Evolutionary conservation across 2,888 invertebrate genomes (phyloP).

Genomic region (Tiliacea citrago): DNA sequence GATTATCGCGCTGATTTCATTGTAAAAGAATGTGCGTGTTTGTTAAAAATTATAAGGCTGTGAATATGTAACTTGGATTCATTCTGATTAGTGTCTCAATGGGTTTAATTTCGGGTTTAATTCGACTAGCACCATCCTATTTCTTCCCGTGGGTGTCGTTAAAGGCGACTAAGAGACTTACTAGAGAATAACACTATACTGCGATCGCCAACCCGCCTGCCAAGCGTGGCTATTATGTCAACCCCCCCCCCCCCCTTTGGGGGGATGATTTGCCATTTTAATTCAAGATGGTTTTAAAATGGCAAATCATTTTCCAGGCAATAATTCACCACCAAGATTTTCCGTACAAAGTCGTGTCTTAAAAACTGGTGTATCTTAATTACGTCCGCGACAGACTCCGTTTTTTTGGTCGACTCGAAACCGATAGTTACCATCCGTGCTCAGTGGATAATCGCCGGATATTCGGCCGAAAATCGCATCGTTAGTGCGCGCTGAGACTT

Average conservation of each 20-base stretch:
- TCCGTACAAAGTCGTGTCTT: constrained; percentile 32
- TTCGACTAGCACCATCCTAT: too few relatives aligned
- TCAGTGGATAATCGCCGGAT: constrained; percentile 78
- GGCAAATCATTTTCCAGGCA: constrained; percentile 18
- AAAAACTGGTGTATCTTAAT: constrained; percentile 49
- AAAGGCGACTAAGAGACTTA: too few relatives aligned
- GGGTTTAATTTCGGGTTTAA: not conserved
- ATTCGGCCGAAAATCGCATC: constrained; percentile 76
- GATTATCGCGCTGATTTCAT: constrained; percentile 41
- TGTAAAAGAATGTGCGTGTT: constrained; percentile 23
- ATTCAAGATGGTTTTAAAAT: too few relatives aligned
- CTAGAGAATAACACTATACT: too few relatives aligned
- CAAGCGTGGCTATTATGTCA: too few relatives aligned
- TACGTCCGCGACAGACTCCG: constrained; percentile 32
- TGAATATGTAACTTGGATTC: not conserved
- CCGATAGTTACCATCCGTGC: constrained; percentile 66
- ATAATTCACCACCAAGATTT: constrained; percentile 40
- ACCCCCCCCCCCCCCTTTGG: too few relatives aligned
- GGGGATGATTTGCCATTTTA: too few relatives aligned
- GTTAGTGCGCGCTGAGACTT: constrained; percentile 67
- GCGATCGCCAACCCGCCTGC: too few relatives aligned
- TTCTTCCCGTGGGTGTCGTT: too few relatives aligned
- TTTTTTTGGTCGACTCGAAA: constrained; percentile 59
- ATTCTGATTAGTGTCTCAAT: not conserved
- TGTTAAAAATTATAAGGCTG: constrained; percentile 13